Evolutionary conservation across 1,140 invertebrate genomes (phyloP).

Genomic region (Mizuhopecten yessoensis): DNA sequence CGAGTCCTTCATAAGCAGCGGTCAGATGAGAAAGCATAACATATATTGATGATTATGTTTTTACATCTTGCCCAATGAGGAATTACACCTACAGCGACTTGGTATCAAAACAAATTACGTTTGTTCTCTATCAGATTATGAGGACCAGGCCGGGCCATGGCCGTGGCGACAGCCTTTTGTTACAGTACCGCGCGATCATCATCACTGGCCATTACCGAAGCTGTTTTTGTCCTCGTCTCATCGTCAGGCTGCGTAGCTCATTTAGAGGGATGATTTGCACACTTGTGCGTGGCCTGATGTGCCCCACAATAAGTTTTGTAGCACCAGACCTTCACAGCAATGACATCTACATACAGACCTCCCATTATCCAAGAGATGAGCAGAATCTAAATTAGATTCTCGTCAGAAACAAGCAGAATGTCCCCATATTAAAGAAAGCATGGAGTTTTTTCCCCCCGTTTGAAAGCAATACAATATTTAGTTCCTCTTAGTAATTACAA

Average conservation of each 20-base stretch:
- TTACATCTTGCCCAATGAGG: constrained; percentile 61
- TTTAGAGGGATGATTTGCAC: constrained; percentile 38
- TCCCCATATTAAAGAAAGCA: constrained; percentile 56
- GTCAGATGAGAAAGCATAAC: constrained; percentile 15
- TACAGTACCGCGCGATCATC: constrained; percentile 14
- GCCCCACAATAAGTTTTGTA: constrained; percentile 58
- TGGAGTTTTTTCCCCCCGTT: constrained; percentile 48
- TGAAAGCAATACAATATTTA: constrained; percentile 62
- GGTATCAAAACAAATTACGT: constrained; percentile 65
- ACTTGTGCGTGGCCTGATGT: constrained; percentile 40
- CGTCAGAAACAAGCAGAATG: constrained; percentile 53
- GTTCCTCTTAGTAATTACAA: constrained; percentile 58
- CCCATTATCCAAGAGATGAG: constrained; percentile 53
- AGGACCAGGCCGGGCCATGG: not conserved
- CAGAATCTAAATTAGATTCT: constrained; percentile 59
- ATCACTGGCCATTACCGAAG: constrained; percentile 31
- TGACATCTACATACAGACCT: constrained; percentile 57
- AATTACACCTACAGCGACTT: constrained; percentile 65
- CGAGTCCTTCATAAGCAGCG: not conserved
- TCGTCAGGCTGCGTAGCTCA: not conserved
- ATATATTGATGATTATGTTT: constrained; percentile 60
- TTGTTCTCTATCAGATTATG: constrained; percentile 46
- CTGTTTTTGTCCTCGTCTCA: constrained; percentile 37
- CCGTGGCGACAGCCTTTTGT: not conserved
- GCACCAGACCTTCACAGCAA: constrained; percentile 41